A percentile compares a stretch with the other conserved stretches of the same genome.
Evolutionary conservation across 2,888 invertebrate species (phyloP).

Genomic region (Caenorhabditis sp.): DNA sequence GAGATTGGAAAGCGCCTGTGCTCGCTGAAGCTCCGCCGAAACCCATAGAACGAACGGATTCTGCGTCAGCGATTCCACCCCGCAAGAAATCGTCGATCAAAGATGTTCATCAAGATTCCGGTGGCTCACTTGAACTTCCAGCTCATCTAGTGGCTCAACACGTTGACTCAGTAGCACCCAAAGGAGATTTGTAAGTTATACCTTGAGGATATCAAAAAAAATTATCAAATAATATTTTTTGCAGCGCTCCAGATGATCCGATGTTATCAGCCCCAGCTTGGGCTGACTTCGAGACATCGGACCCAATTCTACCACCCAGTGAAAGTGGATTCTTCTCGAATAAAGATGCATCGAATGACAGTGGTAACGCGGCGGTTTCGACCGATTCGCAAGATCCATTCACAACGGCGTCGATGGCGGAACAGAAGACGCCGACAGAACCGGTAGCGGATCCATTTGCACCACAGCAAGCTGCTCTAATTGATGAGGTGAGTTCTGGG

Average conservation of each 20-base stretch:
- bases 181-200: slow-evolving; percentile 49
- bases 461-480: slow-evolving; percentile 50
- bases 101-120: slow-evolving; percentile 53
- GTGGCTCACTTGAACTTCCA: slow-evolving; percentile 49
- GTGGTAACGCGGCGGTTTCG: slow-evolving; percentile 4
- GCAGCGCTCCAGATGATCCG: slow-evolving; percentile 41
- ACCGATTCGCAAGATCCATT: slow-evolving; percentile 37
- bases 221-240: slow-evolving; percentile 2
- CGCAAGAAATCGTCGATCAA: slow-evolving; percentile 50
- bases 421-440: slow-evolving; percentile 13
- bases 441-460: slow-evolving; percentile 59
- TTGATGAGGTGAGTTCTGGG: slow-evolving; percentile 53
- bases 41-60: slow-evolving; percentile 32
- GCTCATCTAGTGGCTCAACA: slow-evolving; percentile 34
- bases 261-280: slow-evolving; percentile 51
- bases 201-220: neutral
- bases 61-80: slow-evolving; percentile 49
- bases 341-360: slow-evolving; percentile 32
- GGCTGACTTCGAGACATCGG: slow-evolving; percentile 61
- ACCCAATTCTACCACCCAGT: slow-evolving; percentile 61
- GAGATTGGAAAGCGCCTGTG: slow-evolving; percentile 55
- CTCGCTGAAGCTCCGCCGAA: slow-evolving; percentile 15
- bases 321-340: slow-evolving; percentile 67
- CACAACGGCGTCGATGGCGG: slow-evolving; percentile 13
- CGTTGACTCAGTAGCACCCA: slow-evolving; percentile 38